Evolutionary conservation across 2,113 vertebrate species (phyloP).

Genomic region (Acinonyx jubatus): DNA sequence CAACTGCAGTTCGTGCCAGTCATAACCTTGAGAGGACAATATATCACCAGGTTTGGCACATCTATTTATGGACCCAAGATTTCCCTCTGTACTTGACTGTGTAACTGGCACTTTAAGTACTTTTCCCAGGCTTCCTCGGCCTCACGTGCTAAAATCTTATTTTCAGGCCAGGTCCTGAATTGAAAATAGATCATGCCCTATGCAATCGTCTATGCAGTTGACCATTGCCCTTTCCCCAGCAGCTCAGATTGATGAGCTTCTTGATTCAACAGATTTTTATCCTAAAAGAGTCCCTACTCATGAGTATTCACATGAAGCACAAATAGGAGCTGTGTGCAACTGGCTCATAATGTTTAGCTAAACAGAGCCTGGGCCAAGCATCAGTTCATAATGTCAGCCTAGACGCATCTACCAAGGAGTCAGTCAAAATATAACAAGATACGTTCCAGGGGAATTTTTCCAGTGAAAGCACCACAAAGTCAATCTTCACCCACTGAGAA

Average conservation of each 20-base stretch:
- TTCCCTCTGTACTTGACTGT: not conserved
- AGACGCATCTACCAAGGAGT: not conserved
- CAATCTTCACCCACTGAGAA: not conserved
- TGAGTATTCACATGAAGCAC: not conserved
- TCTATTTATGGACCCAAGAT: not conserved
- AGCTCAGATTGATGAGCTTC: not conserved
- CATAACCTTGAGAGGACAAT: not conserved
- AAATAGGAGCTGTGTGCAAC: not conserved
- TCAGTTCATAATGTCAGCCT: not conserved
- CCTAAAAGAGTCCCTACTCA: not conserved
- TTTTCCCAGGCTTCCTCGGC: not conserved
- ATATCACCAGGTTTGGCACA: not conserved
- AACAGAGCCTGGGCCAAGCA: not conserved
- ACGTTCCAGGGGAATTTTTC: not conserved
- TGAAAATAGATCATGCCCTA: not conserved
- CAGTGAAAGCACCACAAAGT: not conserved
- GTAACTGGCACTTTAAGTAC: not conserved
- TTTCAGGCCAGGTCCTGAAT: not conserved
- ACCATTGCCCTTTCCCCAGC: not conserved
- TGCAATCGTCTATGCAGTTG: not conserved
- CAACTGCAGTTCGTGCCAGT: not conserved
- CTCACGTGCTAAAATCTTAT: not conserved
- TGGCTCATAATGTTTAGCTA: not conserved
- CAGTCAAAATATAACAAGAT: not conserved
- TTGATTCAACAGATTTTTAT: not conserved